These are phyloP conservation scores for Silurus asotus DNA, from an alignment of 2,113 vertebrate genomes.

Conservation along the genomic window DNA sequence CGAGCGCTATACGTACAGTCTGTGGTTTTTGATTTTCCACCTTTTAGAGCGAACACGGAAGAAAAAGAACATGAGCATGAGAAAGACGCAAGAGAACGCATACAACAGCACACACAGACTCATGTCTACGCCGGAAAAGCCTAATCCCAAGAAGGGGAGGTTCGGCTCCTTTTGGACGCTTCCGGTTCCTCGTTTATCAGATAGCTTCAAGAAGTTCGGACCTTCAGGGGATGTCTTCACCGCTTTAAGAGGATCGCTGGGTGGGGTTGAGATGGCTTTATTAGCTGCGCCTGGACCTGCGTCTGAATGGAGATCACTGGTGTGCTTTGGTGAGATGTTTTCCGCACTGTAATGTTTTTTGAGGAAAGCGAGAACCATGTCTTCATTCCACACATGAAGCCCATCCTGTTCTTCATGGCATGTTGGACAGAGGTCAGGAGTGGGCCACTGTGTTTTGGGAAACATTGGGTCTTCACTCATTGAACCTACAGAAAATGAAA, in stretches of 20 bases:
- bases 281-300: conserved; percentile 14
- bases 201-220: background rate
- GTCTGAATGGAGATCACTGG: conserved; percentile 45
- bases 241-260: conserved; percentile 1
- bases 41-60: conserved; percentile 83
- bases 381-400: conserved; percentile 82
- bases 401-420: conserved; percentile 86
- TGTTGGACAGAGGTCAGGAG: conserved; percentile 80
- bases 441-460: conserved; percentile 89
- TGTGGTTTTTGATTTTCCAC: conserved; percentile 76
- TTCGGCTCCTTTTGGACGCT: conserved; percentile 48
- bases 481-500: conserved; percentile 70
- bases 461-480: conserved; percentile 87
- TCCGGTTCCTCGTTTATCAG: background rate
- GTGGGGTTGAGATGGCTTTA: conserved; percentile 13
- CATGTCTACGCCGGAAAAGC: conserved; percentile 94
- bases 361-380: conserved; percentile 80
- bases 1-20: conserved; percentile 71
- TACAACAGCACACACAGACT: conserved; percentile 92
- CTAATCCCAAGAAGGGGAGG: conserved; percentile 75
- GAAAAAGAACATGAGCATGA: conserved; percentile 96
- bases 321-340: conserved; percentile 76
- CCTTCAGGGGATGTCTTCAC: conserved; percentile 31
- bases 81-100: conserved; percentile 81
- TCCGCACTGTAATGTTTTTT: conserved; percentile 75